Evolutionary conservation across 35 echinoderm and acorn worm genomes (phyloP).

Genomic region (Chiridota heheva): DNA sequence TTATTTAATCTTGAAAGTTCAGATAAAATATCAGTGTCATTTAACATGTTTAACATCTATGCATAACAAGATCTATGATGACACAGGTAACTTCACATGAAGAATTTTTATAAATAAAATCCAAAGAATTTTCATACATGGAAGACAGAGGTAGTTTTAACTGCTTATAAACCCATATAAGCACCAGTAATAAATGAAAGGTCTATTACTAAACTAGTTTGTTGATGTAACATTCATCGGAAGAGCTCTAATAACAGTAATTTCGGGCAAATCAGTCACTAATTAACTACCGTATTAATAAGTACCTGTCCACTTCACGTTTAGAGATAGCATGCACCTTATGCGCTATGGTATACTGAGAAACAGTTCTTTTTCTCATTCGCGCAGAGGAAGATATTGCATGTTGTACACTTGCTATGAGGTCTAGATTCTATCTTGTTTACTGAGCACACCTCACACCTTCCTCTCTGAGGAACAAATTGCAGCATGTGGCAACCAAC

Average conservation of each 20-base stretch:
- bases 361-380: conserved; percentile 36
- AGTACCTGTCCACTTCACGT: conserved; percentile 2
- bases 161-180: not conserved
- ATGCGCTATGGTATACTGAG: not conserved
- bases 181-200: not conserved
- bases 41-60: not conserved
- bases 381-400: conserved; percentile 3
- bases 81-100: not conserved
- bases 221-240: too few relatives aligned
- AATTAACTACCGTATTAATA: not conserved
- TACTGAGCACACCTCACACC: not conserved
- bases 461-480: not conserved
- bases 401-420: conserved; percentile 20
- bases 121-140: too few relatives aligned
- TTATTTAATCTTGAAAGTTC: not conserved
- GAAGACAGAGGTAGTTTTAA: too few relatives aligned
- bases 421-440: not conserved
- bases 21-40: not conserved
- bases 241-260: not conserved
- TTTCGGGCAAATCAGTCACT: conserved; percentile 15
- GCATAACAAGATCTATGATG: not conserved
- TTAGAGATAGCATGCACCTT: not conserved
- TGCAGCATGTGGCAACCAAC: not conserved
- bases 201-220: not conserved
- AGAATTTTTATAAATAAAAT: too few relatives aligned